phyloP scores from a whole-genome alignment of 2,888 invertebrate species.

The Xanthostigma xanthostigma region DNA sequence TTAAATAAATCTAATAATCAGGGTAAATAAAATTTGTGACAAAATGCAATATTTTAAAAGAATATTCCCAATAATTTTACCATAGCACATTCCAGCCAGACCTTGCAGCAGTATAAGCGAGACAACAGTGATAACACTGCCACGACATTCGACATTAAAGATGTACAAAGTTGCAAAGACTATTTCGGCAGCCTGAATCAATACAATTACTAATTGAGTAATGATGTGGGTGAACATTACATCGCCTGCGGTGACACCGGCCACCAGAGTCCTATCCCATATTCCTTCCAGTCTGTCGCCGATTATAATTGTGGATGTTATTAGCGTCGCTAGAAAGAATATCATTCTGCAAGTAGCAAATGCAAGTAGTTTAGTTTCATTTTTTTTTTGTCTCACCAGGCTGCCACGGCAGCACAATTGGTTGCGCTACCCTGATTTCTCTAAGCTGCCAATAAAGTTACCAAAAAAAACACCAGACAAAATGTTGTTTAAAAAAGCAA shows the following conservation, averaged over 20 bases:
- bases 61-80: slow-evolving; percentile 23
- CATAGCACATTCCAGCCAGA: slow-evolving; percentile 73
- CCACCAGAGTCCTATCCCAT: slow-evolving; percentile 74
- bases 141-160: slow-evolving; percentile 45
- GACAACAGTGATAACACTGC: slow-evolving; percentile 44
- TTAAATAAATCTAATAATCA: too few relatives aligned
- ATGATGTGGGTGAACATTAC: slow-evolving; percentile 68
- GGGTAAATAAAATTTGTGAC: too few relatives aligned
- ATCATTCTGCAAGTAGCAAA: slow-evolving; percentile 43
- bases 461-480: too few relatives aligned
- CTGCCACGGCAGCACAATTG: too few relatives aligned
- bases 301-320: slow-evolving; percentile 71
- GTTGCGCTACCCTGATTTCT: too few relatives aligned
- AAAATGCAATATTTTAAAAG: too few relatives aligned
- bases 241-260: slow-evolving; percentile 68
- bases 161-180: slow-evolving; percentile 44
- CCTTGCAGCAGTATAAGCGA: slow-evolving; percentile 54
- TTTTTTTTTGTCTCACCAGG: too few relatives aligned
- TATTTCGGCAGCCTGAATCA: slow-evolving; percentile 49
- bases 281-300: slow-evolving; percentile 70
- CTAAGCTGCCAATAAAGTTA: too few relatives aligned
- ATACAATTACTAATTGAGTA: slow-evolving; percentile 57
- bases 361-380: not conserved
- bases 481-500: too few relatives aligned
- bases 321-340: slow-evolving; percentile 71